Base-by-base conservation (phyloP, 1,140 invertebrate species). In the Eueides isabella region DNA sequence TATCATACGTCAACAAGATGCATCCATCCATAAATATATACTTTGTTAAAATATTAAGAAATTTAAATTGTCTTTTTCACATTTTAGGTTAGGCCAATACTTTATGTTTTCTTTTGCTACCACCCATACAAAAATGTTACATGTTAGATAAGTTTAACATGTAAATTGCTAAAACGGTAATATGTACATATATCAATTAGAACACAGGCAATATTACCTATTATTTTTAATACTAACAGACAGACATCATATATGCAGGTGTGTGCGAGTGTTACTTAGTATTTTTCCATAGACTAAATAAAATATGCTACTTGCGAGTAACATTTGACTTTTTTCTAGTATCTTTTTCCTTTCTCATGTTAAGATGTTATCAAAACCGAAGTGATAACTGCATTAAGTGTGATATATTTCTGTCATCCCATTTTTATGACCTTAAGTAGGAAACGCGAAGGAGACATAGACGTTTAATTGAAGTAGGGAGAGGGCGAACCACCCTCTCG, bases 361-460 rank as follows among this genome's bases (percentile, higher is more conserved):
- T 55, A 55, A 55, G 48, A 55, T 55, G 3, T 55, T 55, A 55
- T 55, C 48, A 55, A 55, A 55, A 78, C 86, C 14, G 61, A 29
- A 63, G 61, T 31, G 61, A 87, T 79, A 89, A 85, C 75, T 76
- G 77, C 78, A 78, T 80, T 84, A 81, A 82, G 81, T 85, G 84
- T 86, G 85, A 90, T 90, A 92, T 91, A 91, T 91, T 86, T 88
- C 84, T 91, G 89, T 92, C 90, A 91, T 92, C 85, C 91, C 90
- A 87, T 88, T 91, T 92, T 92, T 92, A 92, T 88, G 89, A 92
- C 83, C 91, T 90, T 87, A 91, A 91, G 88, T 87, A 89, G 89
- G 85, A 91, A 90, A 85, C 84, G 84, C 83, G 88, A 92, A 88
- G 89, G 84, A 76, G 80, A 91, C 85, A 91, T 91, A 90, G 88